These are phyloP conservation scores for Dermatophagoides farinae DNA, from an alignment of 1,140 invertebrate species.

Conservation along the genomic window DNA sequence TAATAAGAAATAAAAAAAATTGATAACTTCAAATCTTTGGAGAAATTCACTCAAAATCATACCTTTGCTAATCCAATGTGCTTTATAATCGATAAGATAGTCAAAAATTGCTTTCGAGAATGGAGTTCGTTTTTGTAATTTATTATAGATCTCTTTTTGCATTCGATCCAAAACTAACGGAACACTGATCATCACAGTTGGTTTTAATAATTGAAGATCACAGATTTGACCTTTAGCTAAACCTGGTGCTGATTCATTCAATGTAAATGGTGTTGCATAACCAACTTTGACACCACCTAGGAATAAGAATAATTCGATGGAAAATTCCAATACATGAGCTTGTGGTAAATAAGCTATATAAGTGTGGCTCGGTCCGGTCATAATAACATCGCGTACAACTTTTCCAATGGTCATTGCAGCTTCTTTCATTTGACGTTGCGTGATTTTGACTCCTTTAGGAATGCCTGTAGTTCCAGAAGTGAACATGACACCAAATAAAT, in stretches of 20 bases:
- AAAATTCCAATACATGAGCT: constrained; percentile 86
- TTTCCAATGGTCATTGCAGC: background rate
- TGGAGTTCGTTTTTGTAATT: constrained; percentile 46
- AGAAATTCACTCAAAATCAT: constrained; percentile 39
- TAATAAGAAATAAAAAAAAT: background rate
- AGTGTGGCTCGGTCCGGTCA: constrained; percentile 3
- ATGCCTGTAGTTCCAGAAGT: constrained; percentile 22
- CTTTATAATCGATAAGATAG: constrained; percentile 16
- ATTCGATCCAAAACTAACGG: constrained; percentile 18
- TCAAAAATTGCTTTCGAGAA: constrained; percentile 37
- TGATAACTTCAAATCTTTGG: background rate
- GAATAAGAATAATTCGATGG: constrained; percentile 12
- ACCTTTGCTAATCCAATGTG: constrained; percentile 22
- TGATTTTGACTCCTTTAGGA: constrained; percentile 21
- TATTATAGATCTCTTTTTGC: constrained; percentile 70
- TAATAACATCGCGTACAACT: constrained; percentile 5
- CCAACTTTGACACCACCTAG: constrained; percentile 62
- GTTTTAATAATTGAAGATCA: constrained; percentile 21
- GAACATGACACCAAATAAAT: constrained; percentile 24
- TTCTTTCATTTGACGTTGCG: constrained; percentile 14
- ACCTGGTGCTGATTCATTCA: constrained; percentile 51
- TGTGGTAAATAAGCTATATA: constrained; percentile 89
- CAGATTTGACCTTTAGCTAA: constrained; percentile 21
- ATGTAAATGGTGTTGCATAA: constrained; percentile 81
- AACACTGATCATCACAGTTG: constrained; percentile 22